Percentiles rank a stretch among this genome's conserved stretches.
Evolutionary conservation across 2,888 invertebrate species (phyloP).

Genomic region (Chorisops tibialis): DNA sequence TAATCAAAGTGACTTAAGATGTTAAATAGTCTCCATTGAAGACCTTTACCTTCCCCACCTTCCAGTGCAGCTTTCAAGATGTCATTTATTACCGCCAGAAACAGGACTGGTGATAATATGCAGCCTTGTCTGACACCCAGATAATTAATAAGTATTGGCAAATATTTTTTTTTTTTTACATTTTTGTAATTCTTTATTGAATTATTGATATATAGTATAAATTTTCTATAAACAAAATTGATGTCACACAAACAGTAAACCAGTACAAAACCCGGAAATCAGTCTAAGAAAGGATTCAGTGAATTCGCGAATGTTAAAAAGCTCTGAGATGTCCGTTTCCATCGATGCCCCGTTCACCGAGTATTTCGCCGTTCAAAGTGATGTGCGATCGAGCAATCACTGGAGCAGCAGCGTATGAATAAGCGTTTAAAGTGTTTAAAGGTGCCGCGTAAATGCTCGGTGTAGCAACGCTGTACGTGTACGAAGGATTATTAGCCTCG

Average conservation of each 20-base stretch:
- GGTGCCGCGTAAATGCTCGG: neutral
- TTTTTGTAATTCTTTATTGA: constrained; percentile 29
- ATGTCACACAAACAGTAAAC: constrained; percentile 4
- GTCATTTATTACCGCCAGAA: no score
- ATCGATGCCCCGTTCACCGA: constrained; percentile 8
- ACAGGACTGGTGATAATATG: no score
- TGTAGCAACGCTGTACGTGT: constrained; percentile 9
- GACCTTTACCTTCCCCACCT: no score
- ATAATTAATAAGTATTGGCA: no score
- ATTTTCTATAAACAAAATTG: constrained; percentile 16
- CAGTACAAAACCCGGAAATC: constrained; percentile 24
- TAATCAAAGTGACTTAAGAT: no score
- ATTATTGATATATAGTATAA: constrained; percentile 23
- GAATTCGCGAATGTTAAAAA: neutral
- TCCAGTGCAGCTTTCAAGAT: no score
- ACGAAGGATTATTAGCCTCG: constrained; percentile 2
- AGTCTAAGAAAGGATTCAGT: constrained; percentile 10
- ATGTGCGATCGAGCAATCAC: constrained; percentile 16
- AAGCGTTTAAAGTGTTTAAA: neutral
- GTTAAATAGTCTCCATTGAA: no score
- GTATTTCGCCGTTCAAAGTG: neutral
- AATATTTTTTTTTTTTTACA: constrained; percentile 2
- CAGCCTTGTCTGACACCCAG: no score
- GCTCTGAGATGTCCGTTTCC: constrained; percentile 8
- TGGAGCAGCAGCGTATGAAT: constrained; percentile 8